Conservation (phyloP, 2,113 vertebrate species). For the Actinemys pallida region DNA sequence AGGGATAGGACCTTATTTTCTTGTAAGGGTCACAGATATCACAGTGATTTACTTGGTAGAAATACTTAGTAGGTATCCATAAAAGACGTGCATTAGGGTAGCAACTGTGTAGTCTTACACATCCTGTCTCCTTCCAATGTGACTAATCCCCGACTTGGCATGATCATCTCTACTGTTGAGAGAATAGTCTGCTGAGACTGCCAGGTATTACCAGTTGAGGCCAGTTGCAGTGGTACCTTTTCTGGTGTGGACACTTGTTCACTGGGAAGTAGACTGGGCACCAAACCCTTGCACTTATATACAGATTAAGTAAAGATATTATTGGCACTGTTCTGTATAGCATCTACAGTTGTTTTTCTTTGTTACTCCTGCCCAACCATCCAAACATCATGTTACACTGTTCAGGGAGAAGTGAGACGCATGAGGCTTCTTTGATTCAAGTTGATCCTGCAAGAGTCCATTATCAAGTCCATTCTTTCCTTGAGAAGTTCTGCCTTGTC, state of each 20-base stretch:
- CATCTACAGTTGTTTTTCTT: background rate
- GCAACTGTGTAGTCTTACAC: rapidly evolving
- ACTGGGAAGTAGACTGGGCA: background rate
- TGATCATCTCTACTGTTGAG: background rate
- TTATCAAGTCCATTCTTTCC: background rate
- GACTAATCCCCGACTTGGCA: background rate
- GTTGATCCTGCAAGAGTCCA: background rate
- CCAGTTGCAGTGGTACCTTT: background rate
- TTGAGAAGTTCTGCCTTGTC: background rate
- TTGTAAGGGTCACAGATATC: background rate
- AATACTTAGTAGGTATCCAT: rapidly evolving
- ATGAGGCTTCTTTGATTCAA: background rate
- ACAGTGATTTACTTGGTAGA: background rate
- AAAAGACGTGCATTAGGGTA: rapidly evolving
- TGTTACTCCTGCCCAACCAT: background rate
- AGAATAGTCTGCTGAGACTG: background rate
- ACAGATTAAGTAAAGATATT: background rate
- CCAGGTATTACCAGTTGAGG: background rate
- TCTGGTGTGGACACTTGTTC: background rate
- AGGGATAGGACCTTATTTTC: background rate
- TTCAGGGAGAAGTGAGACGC: background rate
- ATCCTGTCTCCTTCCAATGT: rapidly evolving
- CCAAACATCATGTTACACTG: background rate
- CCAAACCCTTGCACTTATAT: rapidly evolving
- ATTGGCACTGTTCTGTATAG: background rate